Evolutionary conservation across 2,888 invertebrate species (phyloP).

Genomic region (Terebella lapidaria): DNA sequence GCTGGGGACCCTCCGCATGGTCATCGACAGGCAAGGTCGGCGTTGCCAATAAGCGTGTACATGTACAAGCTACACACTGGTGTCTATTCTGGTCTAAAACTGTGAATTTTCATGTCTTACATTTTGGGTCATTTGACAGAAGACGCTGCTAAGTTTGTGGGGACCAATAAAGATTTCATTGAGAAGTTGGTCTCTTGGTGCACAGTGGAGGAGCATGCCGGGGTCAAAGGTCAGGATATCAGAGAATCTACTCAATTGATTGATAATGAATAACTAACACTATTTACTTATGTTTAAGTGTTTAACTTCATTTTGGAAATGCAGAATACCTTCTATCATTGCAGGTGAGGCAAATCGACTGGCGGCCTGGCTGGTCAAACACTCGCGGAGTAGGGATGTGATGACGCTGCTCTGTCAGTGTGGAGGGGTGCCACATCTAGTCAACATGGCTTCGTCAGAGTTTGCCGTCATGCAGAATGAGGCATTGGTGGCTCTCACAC

Average conservation of each 20-base stretch:
- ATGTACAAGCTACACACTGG: no score
- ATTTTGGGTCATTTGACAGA: no score
- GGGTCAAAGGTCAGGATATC: constrained; percentile 70
- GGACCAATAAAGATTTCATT: constrained; percentile 63
- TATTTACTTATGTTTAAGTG: no score
- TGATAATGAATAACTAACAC: no score
- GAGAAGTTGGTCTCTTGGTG: constrained; percentile 71
- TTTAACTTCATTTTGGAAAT: no score
- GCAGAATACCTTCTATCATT: no score
- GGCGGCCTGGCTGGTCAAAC: constrained; percentile 66
- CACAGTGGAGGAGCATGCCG: constrained; percentile 71
- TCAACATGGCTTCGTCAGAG: constrained; percentile 76
- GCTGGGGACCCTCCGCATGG: constrained; percentile 78
- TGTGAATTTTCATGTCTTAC: no score
- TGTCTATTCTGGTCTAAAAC: no score
- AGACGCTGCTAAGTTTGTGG: constrained; percentile 68
- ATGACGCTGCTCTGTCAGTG: constrained; percentile 57
- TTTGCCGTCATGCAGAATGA: constrained; percentile 72
- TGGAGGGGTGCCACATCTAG: constrained; percentile 70
- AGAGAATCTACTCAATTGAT: neutral
- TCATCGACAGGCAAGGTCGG: constrained; percentile 67
- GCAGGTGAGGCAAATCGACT: constrained; percentile 52
- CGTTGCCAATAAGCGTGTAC: no score
- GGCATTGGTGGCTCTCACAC: constrained; percentile 49
- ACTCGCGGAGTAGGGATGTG: constrained; percentile 58